Conservation (phyloP, 1,140 invertebrate species). For the Diabrotica undecimpunctata region DNA sequence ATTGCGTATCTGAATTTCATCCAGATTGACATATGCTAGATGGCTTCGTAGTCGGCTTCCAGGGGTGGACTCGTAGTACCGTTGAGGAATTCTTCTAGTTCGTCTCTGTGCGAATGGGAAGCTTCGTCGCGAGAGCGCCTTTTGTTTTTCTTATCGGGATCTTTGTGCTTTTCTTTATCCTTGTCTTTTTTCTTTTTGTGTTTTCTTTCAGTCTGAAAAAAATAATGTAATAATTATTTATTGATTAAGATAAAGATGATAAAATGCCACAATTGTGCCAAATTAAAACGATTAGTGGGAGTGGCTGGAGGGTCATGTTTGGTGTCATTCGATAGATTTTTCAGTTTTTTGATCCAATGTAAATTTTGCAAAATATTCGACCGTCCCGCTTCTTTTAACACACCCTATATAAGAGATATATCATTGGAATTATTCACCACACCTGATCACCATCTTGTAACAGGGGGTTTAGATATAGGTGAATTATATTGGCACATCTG, state of each 20-base stretch:
- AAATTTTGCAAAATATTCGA: no score
- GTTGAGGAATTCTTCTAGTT: conserved; percentile 66
- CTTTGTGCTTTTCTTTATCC: conserved; percentile 50
- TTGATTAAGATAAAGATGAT: background rate
- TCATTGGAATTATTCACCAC: no score
- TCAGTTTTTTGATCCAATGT: no score
- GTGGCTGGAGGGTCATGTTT: no score
- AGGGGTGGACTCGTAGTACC: conserved; percentile 49
- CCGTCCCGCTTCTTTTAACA: no score
- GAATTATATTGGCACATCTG: no score
- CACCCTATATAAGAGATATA: no score
- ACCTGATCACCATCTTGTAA: no score
- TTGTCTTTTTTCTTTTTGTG: conserved; percentile 52
- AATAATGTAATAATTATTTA: background rate
- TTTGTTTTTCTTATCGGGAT: conserved; percentile 44
- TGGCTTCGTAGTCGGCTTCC: conserved; percentile 57
- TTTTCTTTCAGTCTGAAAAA: conserved; percentile 56
- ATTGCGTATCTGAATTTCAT: conserved; percentile 3
- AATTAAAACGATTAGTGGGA: background rate
- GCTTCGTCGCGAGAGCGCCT: conserved; percentile 48
- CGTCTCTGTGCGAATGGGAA: conserved; percentile 50
- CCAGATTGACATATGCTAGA: conserved; percentile 41
- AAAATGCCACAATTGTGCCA: background rate
- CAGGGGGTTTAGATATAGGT: no score
- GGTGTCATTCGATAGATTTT: no score